Base-by-base conservation (phyloP, 2,113 vertebrate genomes). In the Zosterops lateralis region DNA sequence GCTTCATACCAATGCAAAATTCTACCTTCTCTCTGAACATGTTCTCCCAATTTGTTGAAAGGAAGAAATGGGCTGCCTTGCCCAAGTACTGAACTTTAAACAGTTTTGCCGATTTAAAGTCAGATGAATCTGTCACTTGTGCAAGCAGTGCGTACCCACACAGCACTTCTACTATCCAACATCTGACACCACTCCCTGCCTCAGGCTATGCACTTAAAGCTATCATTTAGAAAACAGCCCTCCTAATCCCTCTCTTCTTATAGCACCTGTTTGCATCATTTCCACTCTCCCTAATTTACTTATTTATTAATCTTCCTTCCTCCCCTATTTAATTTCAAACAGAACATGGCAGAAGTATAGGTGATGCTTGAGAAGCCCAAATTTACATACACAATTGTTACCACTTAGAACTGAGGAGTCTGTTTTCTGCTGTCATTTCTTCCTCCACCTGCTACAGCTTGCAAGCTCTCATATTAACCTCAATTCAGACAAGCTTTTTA, bases 21-120 rank as follows among this genome's bases (percentile, higher is more conserved):
- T 66, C 24, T 34, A 28, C 56, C 18, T 54, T 45, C 64, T 36
- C 44, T 65, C 58, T 19, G 15, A 53, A 48, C 6, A 65, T 8
- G 0, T 74, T 60, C 53, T 70, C 45, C 22, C 0, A 1, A 0
- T 38, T 68, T 2, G 3, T 32, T 45, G 16, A 66, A 66, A 34
- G 7, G 34, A 70, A 91, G 47, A 66, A 72, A 47, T 4, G 13
- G 15, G 31, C 34, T 48, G 21, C 34, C 19, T 57, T 82, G 53
- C 29, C 22, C 12, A 75, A 32, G 24, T 19, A 70, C 24, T 50
- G 17, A 82, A 65, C 51, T 85, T 61, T 12, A 44, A 60, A 68
- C 45, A 15, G 12, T 62, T 76, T 40, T 73, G 26, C 31, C 60
- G 28, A 58, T 62, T 56, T 66, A 2, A 74, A 83, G 25, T 53